phyloP scores from a whole-genome alignment of 2,113 vertebrate genomes.

The Cichladusa arquata region DNA sequence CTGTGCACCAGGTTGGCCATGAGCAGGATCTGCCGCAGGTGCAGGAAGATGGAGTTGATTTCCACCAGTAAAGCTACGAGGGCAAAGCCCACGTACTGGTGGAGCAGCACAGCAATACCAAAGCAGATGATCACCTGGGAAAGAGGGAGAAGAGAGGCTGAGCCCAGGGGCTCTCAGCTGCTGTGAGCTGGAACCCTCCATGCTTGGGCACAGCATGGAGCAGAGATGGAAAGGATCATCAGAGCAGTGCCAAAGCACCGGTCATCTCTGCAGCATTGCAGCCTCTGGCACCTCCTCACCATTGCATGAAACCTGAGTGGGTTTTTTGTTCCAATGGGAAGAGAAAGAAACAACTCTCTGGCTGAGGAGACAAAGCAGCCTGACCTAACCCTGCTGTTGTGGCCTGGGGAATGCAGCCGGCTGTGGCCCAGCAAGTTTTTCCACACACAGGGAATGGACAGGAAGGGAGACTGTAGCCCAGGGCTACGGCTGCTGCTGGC shows the following conservation, averaged over 20 bases:
- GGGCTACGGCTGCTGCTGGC: background rate
- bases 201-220: rapidly evolving
- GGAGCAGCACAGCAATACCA: constrained; percentile 77
- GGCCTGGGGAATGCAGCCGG: background rate
- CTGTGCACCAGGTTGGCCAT: constrained; percentile 76
- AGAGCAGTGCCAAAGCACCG: rapidly evolving
- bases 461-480: background rate
- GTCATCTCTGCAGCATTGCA: background rate
- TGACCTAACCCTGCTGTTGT: background rate
- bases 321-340: background rate
- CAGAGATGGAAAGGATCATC: background rate
- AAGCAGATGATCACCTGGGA: constrained; percentile 88
- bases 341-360: background rate
- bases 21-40: constrained; percentile 84
- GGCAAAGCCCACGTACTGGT: constrained; percentile 82
- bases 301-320: background rate
- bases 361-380: background rate
- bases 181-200: background rate
- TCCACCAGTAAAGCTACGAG: constrained; percentile 90
- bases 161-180: background rate
- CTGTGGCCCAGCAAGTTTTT: constrained; percentile 16
- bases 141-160: background rate
- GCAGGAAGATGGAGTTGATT: constrained; percentile 91
- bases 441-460: background rate
- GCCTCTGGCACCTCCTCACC: background rate